phyloP scores from a whole-genome alignment of 2,113 vertebrate species.

The Pachypanchax playfairii region DNA sequence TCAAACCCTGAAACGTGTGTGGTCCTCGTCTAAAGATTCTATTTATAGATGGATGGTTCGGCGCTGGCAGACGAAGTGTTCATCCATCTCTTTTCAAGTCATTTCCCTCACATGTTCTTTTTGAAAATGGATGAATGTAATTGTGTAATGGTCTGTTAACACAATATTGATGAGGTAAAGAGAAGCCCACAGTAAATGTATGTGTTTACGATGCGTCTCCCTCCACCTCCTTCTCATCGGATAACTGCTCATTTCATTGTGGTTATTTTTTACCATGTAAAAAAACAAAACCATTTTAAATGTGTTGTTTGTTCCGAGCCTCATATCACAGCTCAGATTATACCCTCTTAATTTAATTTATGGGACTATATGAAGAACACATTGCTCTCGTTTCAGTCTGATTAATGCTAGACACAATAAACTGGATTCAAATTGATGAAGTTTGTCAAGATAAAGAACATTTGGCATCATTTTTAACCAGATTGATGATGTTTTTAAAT shows the following conservation, averaged over 20 bases:
- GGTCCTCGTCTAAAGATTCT: conserved; percentile 23
- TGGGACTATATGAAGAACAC: background rate
- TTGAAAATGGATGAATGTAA: conserved; percentile 54
- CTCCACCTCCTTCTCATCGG: conserved; percentile 1
- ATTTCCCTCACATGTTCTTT: conserved; percentile 42
- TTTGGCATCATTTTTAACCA: background rate
- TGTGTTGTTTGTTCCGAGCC: background rate
- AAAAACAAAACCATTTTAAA: conserved; percentile 6
- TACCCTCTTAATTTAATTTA: background rate
- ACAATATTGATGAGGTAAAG: conserved; percentile 57
- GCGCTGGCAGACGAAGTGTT: conserved; percentile 17
- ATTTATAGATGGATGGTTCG: conserved; percentile 42
- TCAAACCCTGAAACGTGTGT: conserved; percentile 12
- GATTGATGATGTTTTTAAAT: background rate
- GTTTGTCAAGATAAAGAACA: background rate
- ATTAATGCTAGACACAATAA: background rate
- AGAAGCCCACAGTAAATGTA: conserved; percentile 50
- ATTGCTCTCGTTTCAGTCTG: background rate
- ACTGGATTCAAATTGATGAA: background rate
- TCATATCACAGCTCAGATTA: background rate
- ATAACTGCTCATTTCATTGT: conserved; percentile 50
- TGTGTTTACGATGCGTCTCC: conserved; percentile 35
- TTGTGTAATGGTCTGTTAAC: conserved; percentile 55
- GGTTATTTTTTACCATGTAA: conserved; percentile 29
- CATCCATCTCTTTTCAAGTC: conserved; percentile 53